Conservation (phyloP, 1,140 invertebrate species). For the Habropoda laboriosa region DNA sequence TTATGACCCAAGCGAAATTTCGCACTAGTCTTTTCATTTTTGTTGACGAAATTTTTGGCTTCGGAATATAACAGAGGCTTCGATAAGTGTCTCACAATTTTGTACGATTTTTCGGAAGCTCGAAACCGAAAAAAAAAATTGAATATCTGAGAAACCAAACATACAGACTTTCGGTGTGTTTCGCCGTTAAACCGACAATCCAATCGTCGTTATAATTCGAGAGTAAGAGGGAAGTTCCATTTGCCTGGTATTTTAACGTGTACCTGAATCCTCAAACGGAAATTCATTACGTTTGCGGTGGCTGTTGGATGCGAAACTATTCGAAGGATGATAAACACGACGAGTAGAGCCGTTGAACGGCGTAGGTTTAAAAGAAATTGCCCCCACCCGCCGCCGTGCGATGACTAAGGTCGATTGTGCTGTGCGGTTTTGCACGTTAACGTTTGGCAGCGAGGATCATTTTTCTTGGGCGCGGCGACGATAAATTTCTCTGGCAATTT, state of each 20-base stretch:
- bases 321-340: not conserved
- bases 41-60: too few relatives aligned
- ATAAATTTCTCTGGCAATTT: slow-evolving; percentile 48
- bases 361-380: slow-evolving; percentile 31
- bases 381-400: not conserved
- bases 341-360: not conserved
- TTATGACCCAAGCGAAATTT: too few relatives aligned
- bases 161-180: too few relatives aligned
- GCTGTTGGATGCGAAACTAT: not conserved
- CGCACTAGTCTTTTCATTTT: too few relatives aligned
- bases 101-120: too few relatives aligned
- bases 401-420: slow-evolving; percentile 19
- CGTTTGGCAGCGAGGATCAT: slow-evolving; percentile 13
- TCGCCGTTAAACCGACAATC: too few relatives aligned
- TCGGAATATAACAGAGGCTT: too few relatives aligned
- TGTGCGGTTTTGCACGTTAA: slow-evolving; percentile 40
- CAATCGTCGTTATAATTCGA: too few relatives aligned
- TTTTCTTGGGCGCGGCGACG: slow-evolving; percentile 30
- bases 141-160: too few relatives aligned
- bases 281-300: slow-evolving; percentile 21
- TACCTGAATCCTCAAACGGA: not conserved
- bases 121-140: too few relatives aligned
- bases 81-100: too few relatives aligned
- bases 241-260: not conserved
- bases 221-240: too few relatives aligned